Percentiles rank a stretch among this genome's conserved stretches.
These are phyloP conservation scores for Phocoena sinus DNA, from an alignment of 2,113 vertebrate species.

Conservation along the genomic window DNA sequence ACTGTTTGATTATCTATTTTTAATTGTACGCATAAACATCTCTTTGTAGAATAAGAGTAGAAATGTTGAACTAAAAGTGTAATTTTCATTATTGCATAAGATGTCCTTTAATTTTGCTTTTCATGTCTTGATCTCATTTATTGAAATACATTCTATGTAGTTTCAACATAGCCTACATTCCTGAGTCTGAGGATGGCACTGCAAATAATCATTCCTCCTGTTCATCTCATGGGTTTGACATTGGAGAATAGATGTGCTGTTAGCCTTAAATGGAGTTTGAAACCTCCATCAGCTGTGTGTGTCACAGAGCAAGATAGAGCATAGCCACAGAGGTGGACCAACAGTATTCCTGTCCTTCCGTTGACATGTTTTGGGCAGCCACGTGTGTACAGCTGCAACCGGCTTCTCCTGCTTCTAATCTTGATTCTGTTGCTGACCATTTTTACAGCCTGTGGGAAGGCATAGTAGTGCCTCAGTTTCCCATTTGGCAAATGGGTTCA, in stretches of 20 bases:
- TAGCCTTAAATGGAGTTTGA: neutral
- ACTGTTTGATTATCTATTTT: slow-evolving; percentile 25
- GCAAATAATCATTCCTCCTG: slow-evolving; percentile 3
- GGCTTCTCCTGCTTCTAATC: neutral
- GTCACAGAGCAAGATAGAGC: neutral
- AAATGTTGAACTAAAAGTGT: neutral
- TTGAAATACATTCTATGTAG: neutral
- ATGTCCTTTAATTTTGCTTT: neutral
- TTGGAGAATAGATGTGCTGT: neutral
- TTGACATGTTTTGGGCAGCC: neutral
- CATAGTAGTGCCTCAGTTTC: slow-evolving; percentile 2
- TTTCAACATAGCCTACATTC: neutral
- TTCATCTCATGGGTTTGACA: neutral
- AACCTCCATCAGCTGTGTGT: neutral
- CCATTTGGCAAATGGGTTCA: slow-evolving; percentile 15
- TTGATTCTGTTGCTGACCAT: neutral
- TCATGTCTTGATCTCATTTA: slow-evolving; percentile 29
- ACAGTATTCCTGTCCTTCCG: neutral
- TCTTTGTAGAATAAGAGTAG: neutral
- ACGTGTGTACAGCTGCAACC: neutral
- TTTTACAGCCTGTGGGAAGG: neutral
- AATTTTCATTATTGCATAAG: neutral
- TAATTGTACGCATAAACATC: neutral
- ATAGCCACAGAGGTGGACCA: neutral
- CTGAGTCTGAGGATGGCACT: neutral